phyloP scores from a whole-genome alignment of 2,888 invertebrate genomes.

The Athripsodes cinereus region DNA sequence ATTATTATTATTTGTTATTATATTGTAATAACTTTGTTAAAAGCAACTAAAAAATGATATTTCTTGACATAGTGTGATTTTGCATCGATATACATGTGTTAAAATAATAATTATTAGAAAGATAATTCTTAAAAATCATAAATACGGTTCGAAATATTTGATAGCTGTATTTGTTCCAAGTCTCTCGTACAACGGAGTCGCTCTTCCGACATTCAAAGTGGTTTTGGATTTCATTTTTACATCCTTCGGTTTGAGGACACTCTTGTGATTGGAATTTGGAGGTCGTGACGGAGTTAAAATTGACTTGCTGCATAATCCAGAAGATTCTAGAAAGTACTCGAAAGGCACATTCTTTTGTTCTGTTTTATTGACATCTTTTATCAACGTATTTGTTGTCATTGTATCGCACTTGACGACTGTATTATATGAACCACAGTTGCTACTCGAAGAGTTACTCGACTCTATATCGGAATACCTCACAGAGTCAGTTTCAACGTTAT shows the following conservation, averaged over 20 bases:
- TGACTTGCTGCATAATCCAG: conserved; percentile 74
- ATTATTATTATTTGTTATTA: too few species aligned
- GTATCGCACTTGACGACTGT: conserved; percentile 47
- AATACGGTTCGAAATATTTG: conserved; percentile 51
- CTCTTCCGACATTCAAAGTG: conserved; percentile 42
- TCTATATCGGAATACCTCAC: conserved; percentile 67
- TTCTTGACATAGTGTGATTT: too few species aligned
- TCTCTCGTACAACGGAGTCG: conserved; percentile 52
- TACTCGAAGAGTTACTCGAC: conserved; percentile 51
- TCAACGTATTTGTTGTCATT: conserved; percentile 35
- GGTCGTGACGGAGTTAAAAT: conserved; percentile 63
- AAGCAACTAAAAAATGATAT: too few species aligned
- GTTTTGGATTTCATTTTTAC: conserved; percentile 68
- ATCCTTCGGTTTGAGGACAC: conserved; percentile 70
- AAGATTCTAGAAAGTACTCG: conserved; percentile 72
- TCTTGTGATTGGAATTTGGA: conserved; percentile 66
- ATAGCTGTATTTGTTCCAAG: conserved; percentile 49
- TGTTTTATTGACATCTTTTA: not conserved
- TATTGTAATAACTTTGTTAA: too few species aligned
- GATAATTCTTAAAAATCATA: too few species aligned
- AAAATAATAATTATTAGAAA: too few species aligned
- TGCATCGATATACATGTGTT: too few species aligned
- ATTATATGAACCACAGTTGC: conserved; percentile 46
- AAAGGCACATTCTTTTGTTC: conserved; percentile 41
- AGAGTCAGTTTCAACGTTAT: conserved; percentile 51